Evolutionary conservation across 2,888 invertebrate species (phyloP).

Genomic region (Cyclophora punctaria): DNA sequence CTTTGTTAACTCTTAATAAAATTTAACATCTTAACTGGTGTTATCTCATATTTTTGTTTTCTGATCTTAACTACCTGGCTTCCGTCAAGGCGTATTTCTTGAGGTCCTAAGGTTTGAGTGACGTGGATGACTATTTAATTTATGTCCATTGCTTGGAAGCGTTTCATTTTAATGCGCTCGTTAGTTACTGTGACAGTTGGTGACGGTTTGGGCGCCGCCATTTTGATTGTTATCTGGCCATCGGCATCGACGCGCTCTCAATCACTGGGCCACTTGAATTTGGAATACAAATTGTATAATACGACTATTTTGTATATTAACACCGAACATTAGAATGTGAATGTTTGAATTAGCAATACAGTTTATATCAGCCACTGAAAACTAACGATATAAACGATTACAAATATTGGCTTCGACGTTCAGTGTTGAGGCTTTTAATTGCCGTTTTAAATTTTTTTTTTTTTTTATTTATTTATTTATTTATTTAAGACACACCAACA

Average conservation of each 20-base stretch:
- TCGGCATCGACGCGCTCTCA: slow-evolving; percentile 29
- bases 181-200: slow-evolving; percentile 60
- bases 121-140: slow-evolving; percentile 68
- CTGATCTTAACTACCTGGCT: slow-evolving; percentile 72
- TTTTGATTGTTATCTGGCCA: slow-evolving; percentile 60
- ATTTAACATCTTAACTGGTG: slow-evolving; percentile 64
- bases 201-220: slow-evolving; percentile 63
- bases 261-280: slow-evolving; percentile 36
- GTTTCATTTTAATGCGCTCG: slow-evolving; percentile 68
- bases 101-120: slow-evolving; percentile 58
- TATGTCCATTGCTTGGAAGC: slow-evolving; percentile 61
- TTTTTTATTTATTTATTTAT: too few species aligned
- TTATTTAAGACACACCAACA: too few species aligned
- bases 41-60: slow-evolving; percentile 69
- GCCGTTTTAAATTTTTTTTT: too few species aligned
- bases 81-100: slow-evolving; percentile 59
- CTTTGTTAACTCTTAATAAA: slow-evolving; percentile 69
- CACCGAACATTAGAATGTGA: too few species aligned
- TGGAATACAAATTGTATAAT: too few species aligned
- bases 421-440: neutral
- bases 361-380: too few species aligned
- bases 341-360: too few species aligned
- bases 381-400: too few species aligned
- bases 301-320: too few species aligned
- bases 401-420: slow-evolving; percentile 1